These are phyloP conservation scores for Polypedilum pembai DNA, from an alignment of 1,140 invertebrate genomes.

Conservation along the genomic window DNA sequence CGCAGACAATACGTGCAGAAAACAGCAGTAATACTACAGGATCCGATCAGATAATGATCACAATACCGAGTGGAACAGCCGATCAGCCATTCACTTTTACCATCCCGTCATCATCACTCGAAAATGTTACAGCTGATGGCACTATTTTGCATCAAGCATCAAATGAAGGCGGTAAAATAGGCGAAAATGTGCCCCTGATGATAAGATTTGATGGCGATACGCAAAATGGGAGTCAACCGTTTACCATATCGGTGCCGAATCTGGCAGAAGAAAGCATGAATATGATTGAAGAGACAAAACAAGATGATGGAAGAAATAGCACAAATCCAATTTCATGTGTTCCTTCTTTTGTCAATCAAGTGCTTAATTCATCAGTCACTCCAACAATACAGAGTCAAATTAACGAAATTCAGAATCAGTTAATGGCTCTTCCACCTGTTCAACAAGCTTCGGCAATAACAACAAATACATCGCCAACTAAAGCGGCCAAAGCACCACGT, in stretches of 20 bases:
- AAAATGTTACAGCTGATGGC: constrained; percentile 29
- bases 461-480: constrained; percentile 32
- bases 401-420: constrained; percentile 32
- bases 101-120: constrained; percentile 36
- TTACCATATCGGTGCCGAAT: constrained; percentile 40
- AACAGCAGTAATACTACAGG: constrained; percentile 3
- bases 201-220: constrained; percentile 42
- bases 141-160: not conserved
- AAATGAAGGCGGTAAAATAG: not conserved
- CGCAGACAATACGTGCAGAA: constrained; percentile 19
- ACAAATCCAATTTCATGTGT: constrained; percentile 22
- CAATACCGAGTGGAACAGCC: constrained; percentile 33
- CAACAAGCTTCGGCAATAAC: not conserved
- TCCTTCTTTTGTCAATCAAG: constrained; percentile 28
- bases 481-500: constrained; percentile 18
- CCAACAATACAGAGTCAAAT: constrained; percentile 31
- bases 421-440: constrained; percentile 26
- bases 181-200: constrained; percentile 39
- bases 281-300: not conserved
- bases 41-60: constrained; percentile 41
- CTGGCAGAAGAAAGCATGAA: not conserved
- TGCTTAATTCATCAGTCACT: constrained; percentile 24
- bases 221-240: constrained; percentile 34
- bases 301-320: not conserved
- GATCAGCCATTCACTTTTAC: constrained; percentile 41